Evolutionary conservation across 1,140 invertebrate species (phyloP).

Genomic region (Gryon sp.): DNA sequence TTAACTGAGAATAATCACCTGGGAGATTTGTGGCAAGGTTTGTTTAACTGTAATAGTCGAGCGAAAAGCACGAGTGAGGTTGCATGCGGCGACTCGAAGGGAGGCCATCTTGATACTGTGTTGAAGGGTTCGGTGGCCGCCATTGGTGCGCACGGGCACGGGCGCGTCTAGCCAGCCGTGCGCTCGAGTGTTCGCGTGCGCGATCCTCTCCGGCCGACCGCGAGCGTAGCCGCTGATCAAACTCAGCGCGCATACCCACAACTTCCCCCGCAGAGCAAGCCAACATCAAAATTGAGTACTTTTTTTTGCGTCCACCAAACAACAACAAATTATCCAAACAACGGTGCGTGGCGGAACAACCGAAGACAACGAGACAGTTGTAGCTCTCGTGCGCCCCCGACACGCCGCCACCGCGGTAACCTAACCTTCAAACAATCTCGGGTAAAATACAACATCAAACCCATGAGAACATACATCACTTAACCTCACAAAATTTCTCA

Average conservation of each 20-base stretch:
- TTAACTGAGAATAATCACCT: too few relatives aligned
- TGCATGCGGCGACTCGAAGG: slow-evolving; percentile 70
- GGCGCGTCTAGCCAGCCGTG: slow-evolving; percentile 74
- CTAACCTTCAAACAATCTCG: slow-evolving; percentile 3
- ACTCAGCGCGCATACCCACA: neutral
- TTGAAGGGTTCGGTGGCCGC: slow-evolving; percentile 75
- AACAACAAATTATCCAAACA: too few relatives aligned
- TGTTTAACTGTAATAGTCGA: neutral
- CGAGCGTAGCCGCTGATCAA: neutral
- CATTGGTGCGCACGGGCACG: slow-evolving; percentile 76
- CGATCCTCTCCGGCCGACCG: slow-evolving; percentile 14
- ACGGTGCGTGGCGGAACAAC: too few relatives aligned
- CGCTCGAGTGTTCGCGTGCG: slow-evolving; percentile 38
- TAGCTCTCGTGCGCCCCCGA: neutral
- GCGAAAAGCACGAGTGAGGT: slow-evolving; percentile 31
- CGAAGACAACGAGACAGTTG: too few relatives aligned
- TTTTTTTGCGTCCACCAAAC: too few relatives aligned
- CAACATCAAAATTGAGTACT: too few relatives aligned
- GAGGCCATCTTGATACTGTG: slow-evolving; percentile 75
- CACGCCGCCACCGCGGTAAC: slow-evolving; percentile 4
- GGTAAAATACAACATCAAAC: too few relatives aligned
- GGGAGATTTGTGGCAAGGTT: too few relatives aligned
- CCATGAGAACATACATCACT: too few relatives aligned
- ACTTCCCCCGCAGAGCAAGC: too few relatives aligned
- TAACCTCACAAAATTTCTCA: slow-evolving; percentile 2